A percentile compares a stretch with the other conserved stretches of the same genome.
phyloP scores from a whole-genome alignment of 2,888 invertebrate genomes.

The Pomacea canaliculata region DNA sequence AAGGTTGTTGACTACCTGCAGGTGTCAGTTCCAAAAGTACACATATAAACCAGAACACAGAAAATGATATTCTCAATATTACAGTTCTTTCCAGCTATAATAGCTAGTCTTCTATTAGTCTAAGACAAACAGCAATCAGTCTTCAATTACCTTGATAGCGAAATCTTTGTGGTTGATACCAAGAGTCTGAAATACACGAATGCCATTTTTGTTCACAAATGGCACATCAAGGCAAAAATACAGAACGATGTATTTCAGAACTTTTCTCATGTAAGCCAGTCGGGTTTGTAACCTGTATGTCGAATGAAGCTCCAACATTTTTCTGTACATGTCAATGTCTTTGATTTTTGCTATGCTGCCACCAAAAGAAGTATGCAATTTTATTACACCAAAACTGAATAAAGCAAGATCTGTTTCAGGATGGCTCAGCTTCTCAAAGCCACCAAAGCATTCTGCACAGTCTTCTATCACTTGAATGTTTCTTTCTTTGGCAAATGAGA shows the following conservation, averaged over 20 bases:
- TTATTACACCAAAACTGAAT: constrained; percentile 70
- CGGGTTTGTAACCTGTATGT: constrained; percentile 56
- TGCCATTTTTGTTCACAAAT: constrained; percentile 40
- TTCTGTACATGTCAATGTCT: constrained; percentile 46
- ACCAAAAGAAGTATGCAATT: constrained; percentile 67
- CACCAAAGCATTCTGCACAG: constrained; percentile 68
- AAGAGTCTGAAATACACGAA: not conserved
- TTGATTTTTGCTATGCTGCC: constrained; percentile 67
- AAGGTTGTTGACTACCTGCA: too few relatives aligned
- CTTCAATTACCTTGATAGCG: constrained; percentile 16
- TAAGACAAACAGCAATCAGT: too few relatives aligned
- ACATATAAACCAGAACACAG: too few relatives aligned
- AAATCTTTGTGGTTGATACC: constrained; percentile 8
- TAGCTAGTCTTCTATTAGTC: too few relatives aligned
- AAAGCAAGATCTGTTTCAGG: constrained; percentile 63
- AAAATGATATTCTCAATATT: too few relatives aligned
- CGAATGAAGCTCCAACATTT: constrained; percentile 55
- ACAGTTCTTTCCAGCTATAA: too few relatives aligned
- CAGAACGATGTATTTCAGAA: constrained; percentile 62
- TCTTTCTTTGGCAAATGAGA: constrained; percentile 54
- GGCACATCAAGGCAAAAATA: constrained; percentile 59
- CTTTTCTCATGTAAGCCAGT: constrained; percentile 61
- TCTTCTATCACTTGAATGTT: constrained; percentile 66
- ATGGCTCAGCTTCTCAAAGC: constrained; percentile 64
- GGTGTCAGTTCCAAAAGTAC: too few relatives aligned